Evolutionary conservation across 2,113 vertebrate genomes (phyloP).

Genomic region (Phyllopteryx taeniolatus): DNA sequence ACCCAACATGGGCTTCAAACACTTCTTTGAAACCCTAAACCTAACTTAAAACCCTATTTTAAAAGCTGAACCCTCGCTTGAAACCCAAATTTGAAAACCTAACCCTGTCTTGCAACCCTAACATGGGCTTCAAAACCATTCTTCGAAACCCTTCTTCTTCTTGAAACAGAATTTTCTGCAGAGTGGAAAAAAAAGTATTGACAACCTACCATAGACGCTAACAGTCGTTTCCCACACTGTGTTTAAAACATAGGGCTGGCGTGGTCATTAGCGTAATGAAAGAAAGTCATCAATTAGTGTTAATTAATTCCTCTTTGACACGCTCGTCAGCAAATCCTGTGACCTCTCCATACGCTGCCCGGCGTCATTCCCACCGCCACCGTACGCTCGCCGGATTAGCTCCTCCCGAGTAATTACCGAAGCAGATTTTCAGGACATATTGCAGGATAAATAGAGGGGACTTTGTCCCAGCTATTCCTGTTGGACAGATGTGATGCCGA

Average conservation of each 20-base stretch:
- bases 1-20: no score
- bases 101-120: neutral
- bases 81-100: neutral
- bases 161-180: neutral
- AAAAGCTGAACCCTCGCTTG: neutral
- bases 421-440: slow-evolving; percentile 74
- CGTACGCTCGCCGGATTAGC: slow-evolving; percentile 68
- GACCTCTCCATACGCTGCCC: slow-evolving; percentile 60
- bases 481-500: slow-evolving; percentile 68
- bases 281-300: slow-evolving; percentile 73
- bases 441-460: slow-evolving; percentile 73
- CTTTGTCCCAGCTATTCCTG: slow-evolving; percentile 64
- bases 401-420: slow-evolving; percentile 71
- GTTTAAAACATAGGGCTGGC: slow-evolving; percentile 47
- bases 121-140: neutral
- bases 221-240: slow-evolving; percentile 62
- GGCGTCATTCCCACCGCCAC: slow-evolving; percentile 65
- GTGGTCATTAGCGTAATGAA: slow-evolving; percentile 76
- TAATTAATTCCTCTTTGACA: slow-evolving; percentile 74
- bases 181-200: slow-evolving; percentile 28
- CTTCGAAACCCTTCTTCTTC: neutral
- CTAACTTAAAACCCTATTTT: neutral
- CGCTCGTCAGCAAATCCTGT: slow-evolving; percentile 61
- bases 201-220: slow-evolving; percentile 61
- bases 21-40: no score